These are phyloP conservation scores for Dasysyrphus albostriatus DNA, from an alignment of 2,888 invertebrate species.

Conservation along the genomic window DNA sequence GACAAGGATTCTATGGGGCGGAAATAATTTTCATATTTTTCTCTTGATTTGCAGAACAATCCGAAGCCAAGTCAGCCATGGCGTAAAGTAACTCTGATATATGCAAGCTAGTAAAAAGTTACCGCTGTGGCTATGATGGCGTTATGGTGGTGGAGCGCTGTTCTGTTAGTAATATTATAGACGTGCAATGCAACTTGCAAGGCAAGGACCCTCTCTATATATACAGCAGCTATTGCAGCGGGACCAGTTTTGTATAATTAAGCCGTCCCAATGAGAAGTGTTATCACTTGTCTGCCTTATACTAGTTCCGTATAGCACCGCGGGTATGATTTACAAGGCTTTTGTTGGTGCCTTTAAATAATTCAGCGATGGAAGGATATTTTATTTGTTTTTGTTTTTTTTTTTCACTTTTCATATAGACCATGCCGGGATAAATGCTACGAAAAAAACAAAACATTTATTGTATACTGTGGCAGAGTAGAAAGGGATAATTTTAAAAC, in stretches of 20 bases:
- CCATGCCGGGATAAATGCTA: constrained; percentile 55
- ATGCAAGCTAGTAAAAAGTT: constrained; percentile 24
- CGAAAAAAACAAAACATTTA: constrained; percentile 53
- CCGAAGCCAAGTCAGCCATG: constrained; percentile 60
- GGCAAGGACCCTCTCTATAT: not conserved
- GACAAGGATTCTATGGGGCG: constrained; percentile 53
- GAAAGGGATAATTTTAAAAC: constrained; percentile 62
- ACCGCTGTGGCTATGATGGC: not conserved
- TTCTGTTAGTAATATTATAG: not conserved
- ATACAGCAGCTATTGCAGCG: constrained; percentile 12
- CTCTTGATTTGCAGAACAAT: constrained; percentile 65
- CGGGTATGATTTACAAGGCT: constrained; percentile 15
- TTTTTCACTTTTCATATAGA: constrained; percentile 35
- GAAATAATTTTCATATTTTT: constrained; percentile 72
- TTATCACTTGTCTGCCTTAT: constrained; percentile 57
- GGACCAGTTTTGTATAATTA: constrained; percentile 66
- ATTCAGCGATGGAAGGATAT: constrained; percentile 62
- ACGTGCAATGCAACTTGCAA: constrained; percentile 3
- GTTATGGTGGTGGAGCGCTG: not conserved
- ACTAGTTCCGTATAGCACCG: constrained; percentile 22
- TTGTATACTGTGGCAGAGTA: constrained; percentile 27
- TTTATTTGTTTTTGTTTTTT: constrained; percentile 18
- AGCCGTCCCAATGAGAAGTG: constrained; percentile 59
- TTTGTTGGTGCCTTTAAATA: constrained; percentile 58
- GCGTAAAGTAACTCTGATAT: constrained; percentile 57